Evolutionary conservation across 2,888 invertebrate species (phyloP), one percentile per base, ranked within the genome.

Genomic region (Pachydiplax longipennis): DNA sequence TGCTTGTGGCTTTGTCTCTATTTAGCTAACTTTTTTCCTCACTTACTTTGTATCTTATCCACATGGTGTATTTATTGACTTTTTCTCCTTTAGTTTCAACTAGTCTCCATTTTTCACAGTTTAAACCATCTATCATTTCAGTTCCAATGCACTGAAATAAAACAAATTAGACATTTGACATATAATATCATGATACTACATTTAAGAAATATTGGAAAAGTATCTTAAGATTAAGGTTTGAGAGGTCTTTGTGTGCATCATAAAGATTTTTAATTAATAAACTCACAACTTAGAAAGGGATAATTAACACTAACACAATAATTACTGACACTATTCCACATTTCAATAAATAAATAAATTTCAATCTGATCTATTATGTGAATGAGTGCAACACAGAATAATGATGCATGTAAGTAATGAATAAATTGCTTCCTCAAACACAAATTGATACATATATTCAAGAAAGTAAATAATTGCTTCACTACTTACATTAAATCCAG

Each of bases 11-110:
- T 37, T 37, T 44, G 0, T 44, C 44, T 18, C 18, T 2, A 53
- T 53, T 2, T 2, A 53, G 53, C 18, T 10, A 44, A 53, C 53
- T 18, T 1, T 53, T 53, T 18, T 18, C 18, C 53, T 53, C 53
- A 91, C 92, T 92, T 92, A 95, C 96, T 95, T 95, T 96, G 93
- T 96, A 97, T 87, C 96, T 96, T 90, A 98, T 95, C 98, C 98
- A 99, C 95, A 99, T 95, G 0, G 97, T 97, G 93, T 99, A 99
- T 91, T 97, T 97, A 94, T 98, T 99, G 80, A 96, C 95, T 94
- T 98, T 99, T 91, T 97, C 96, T 0, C 97, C 98, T 81, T 96
- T 94, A 0, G 94, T 95, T 92, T 96, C 95, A 22, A 96, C 95
- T 93, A 96, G 94, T 90, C 96, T 95, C 97, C 98, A 99, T 94